Base-by-base conservation (phyloP, 2,888 invertebrate species). In the Dasypolia templi region DNA sequence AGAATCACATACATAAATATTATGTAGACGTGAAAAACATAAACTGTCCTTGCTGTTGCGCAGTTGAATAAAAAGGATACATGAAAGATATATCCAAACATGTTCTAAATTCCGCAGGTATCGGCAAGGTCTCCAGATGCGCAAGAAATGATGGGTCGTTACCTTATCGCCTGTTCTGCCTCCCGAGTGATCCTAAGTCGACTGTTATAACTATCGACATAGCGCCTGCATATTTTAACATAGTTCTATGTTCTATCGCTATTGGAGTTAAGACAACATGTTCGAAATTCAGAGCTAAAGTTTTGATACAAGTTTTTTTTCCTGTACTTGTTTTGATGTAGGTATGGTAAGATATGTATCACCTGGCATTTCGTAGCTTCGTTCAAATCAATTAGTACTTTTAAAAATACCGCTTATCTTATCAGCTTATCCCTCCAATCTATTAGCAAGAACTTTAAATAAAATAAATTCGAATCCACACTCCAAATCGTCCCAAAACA, bases 101-200 rank as follows among this genome's bases (percentile, higher is more conserved):
- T 53, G 51, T 53, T 39, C 63, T 49, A 59, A 29, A 71, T 32
- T 39, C 59, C 39, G 77, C 55, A 72, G 67, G 58, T 77, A 67
- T 66, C 56, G 39, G 26, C 39, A n/a, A 42, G 58, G 62, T 56
- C 58, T 59, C 26, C 39, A 59, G 58, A 51, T 67, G 63, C 58
- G 58, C 83, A 74, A 82, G 66, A 79, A 75, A 71, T 53, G 74
- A 74, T 56, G 29, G 59, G 67, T 74, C 83, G 83, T 83, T 83
- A 79, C 79, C 64, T 81, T 74, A 81, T 82, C 79, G 70, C 32
- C 56, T 63, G 69, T 66, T 61, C 46, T 58, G 42, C 56, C 46
- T 77, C 14, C 55, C 39, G 56, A 67, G 68, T 69, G 58, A 39
- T 66, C 69, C 78, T 69, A 51, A 61, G 72, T 72, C 67, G 77